Percentiles rank a stretch among this genome's conserved stretches.
Conservation (phyloP, 2,113 vertebrate species). For the Myotis yumanensis region DNA sequence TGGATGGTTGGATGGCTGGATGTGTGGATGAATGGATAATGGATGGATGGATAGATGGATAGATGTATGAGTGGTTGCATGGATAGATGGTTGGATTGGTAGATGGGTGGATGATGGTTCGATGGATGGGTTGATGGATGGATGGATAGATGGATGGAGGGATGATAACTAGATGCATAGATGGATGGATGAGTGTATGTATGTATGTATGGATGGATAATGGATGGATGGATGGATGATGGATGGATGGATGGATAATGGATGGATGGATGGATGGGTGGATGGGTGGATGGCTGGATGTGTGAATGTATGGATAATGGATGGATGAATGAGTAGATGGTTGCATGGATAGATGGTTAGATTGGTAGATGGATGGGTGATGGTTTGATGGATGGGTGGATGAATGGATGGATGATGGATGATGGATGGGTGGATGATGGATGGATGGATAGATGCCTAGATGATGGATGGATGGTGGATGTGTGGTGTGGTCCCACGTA, state of each 20-base stretch:
- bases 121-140: neutral
- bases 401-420: neutral
- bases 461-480: neutral
- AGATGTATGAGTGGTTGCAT: neutral
- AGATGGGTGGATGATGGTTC: neutral
- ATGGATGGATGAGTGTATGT: fast-evolving
- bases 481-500: neutral
- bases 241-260: too few species aligned
- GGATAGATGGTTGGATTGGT: neutral
- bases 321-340: neutral
- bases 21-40: neutral
- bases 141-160: neutral
- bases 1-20: too few species aligned
- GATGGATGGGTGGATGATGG: too few species aligned
- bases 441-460: neutral
- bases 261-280: neutral
- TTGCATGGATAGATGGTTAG: neutral
- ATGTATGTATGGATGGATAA: neutral
- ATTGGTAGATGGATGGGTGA: neutral
- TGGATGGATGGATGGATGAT: neutral
- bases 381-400: neutral
- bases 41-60: neutral
- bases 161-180: neutral
- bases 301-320: neutral
- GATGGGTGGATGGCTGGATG: fast-evolving